Evolutionary conservation across 1,140 invertebrate species (phyloP), one percentile per base, ranked within the genome.

Genomic region (Riptortus pedestris): DNA sequence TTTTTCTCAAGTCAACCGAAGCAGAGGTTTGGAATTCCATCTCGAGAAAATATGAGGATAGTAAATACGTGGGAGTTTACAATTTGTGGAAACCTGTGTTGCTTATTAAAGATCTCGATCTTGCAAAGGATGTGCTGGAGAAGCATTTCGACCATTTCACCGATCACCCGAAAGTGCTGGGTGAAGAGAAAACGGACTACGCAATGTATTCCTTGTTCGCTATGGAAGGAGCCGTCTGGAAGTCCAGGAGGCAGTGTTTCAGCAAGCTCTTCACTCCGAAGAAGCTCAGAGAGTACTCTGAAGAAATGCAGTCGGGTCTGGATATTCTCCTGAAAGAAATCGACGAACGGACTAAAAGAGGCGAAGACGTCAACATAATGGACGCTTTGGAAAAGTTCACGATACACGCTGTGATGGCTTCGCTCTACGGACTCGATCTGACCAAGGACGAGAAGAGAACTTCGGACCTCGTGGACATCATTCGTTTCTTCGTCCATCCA

Each of bases 71-170:
- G 1, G 45, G 45, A 1, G 18, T 20, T 9, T 47, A 47, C 45
- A 47, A 47, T 9, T n/a, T 47, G 2, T 47, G 57, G 28, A 59
- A 59, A n/a, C 57, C 57, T 12, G 16, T 28, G 2, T 14, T 59
- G 27, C 16, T 59, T 14, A 3, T 59, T 18, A 31, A 27, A 24
- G 57, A 59, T 18, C 27, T 28, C 1, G 57, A 59, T 12, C 27
- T 59, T 26, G 20, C 18, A 4, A 59, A 59, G 31, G 20, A 24
- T 0, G n/a, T 59, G 1, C 14, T 28, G 0, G 31, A 29, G 18
- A 18, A 27, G 5, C 26, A 59, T 31, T 59, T 59, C 57, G 28
- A 59, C n/a, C 57, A 59, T 28, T 59, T 59, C 57, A 31, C n/a
- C 2, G 9, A 59, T 14, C 57, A 31, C 31, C 57, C 57, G 7